Evolutionary conservation across 92 coral and sea anemone species (phyloP).

Genomic region (Porites rus): DNA sequence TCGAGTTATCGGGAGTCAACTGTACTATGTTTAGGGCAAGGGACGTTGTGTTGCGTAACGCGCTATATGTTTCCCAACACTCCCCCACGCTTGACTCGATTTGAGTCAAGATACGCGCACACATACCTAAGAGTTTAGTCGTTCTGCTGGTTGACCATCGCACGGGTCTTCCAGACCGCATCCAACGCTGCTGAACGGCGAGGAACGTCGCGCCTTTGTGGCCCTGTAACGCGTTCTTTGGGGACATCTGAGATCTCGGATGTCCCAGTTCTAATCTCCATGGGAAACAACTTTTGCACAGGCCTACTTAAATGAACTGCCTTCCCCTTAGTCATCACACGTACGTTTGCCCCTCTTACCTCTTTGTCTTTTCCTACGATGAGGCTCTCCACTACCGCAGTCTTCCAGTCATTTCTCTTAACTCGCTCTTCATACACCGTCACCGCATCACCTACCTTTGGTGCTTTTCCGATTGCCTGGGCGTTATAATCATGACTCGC

Average conservation of each 20-base stretch:
- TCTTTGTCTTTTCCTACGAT: neutral
- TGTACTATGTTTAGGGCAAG: no score
- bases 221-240: neutral
- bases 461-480: no score
- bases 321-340: slow-evolving; percentile 32
- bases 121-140: neutral
- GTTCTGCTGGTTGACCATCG: slow-evolving; percentile 26
- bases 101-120: slow-evolving; percentile 19
- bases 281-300: slow-evolving; percentile 30
- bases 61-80: no score
- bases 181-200: slow-evolving; percentile 48
- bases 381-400: no score
- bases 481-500: no score
- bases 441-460: no score
- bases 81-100: slow-evolving; percentile 48
- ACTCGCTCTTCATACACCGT: no score
- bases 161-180: slow-evolving; percentile 46
- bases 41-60: no score
- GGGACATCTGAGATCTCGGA: neutral
- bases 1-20: no score
- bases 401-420: no score
- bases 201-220: slow-evolving; percentile 23
- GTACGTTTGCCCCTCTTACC: slow-evolving; percentile 42
- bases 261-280: slow-evolving; percentile 4
- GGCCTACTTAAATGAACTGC: slow-evolving; percentile 21